Base-by-base conservation (phyloP, 2,888 invertebrate genomes). In the Agonopterix heracliana region DNA sequence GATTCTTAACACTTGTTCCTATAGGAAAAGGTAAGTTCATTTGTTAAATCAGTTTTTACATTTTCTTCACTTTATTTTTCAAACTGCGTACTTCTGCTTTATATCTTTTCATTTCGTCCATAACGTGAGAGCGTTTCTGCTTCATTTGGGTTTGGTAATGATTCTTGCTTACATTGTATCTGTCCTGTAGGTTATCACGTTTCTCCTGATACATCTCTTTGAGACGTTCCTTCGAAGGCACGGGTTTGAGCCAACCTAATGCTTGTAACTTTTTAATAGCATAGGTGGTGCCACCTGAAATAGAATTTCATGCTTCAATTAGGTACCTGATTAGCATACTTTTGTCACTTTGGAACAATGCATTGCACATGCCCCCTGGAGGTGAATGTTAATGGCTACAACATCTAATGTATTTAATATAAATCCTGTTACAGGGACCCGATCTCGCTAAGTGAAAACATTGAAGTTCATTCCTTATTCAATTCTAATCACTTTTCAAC, bases 221-320 rank as follows among this genome's bases (percentile, higher is more conserved):
- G 9, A 93, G 78, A 57, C 91, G 74, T 61, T 91, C 90, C 48
- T 85, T 86, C 14, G 92, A 92, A 12, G 95, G 94, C 35, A 95
- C 92, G n/a, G 96, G 95, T 72, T 93, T 94, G 52, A 97, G 94
- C 75, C 93, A 93, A 46, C 98, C 98, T 73, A 92, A 90, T 63
- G 91, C 90, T 61, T 92, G 93, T 57, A 98, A 87, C 67, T 93
- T 94, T 64, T 92, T 95, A 51, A 98, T 97, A 7, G 95, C 92
- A 70, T 94, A 78, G 12, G 97, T 97, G 13, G 98, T 97, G 44
- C 96, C 95, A 60, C 95, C 95, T 94, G 61, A 17, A 80, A 77
- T 46, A 51, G 55, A 26, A 26, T 26, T 26, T 26, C 26, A 26
- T 26, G 54, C 55, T 44, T 11, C 49, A 53, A 34, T 17, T 17